A percentile compares a stretch with the other conserved stretches of the same genome.
phyloP scores from a whole-genome alignment of 2,888 invertebrate genomes.

The Octonoba sinensis region DNA sequence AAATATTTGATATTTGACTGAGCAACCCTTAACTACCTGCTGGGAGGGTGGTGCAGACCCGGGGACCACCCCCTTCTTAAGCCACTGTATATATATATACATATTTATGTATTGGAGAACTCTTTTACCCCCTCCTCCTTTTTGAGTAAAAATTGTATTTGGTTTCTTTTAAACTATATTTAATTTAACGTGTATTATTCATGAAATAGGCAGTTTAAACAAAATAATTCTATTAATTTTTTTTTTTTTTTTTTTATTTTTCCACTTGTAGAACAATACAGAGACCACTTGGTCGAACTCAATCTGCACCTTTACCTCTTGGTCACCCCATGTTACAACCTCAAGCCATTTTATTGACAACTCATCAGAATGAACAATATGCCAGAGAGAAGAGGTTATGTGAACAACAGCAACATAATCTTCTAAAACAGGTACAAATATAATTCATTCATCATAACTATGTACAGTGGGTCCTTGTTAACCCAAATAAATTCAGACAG shows the following conservation, averaged over 20 bases:
- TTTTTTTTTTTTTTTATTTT: neutral
- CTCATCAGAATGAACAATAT: constrained; percentile 74
- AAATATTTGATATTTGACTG: too few relatives aligned
- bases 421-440: constrained; percentile 69
- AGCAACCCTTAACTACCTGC: too few relatives aligned
- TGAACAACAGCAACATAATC: constrained; percentile 71
- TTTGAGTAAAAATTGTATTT: too few relatives aligned
- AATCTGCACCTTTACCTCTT: constrained; percentile 91
- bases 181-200: too few relatives aligned
- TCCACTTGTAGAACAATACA: constrained; percentile 73
- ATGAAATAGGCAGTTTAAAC: too few relatives aligned
- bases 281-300: constrained; percentile 89
- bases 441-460: constrained; percentile 67
- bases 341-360: constrained; percentile 70
- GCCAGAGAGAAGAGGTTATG: constrained; percentile 72
- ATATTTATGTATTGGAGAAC: too few relatives aligned
- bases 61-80: too few relatives aligned
- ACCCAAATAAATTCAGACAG: constrained; percentile 1
- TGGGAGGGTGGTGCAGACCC: too few relatives aligned
- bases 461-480: neutral
- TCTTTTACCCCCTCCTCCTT: too few relatives aligned
- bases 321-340: constrained; percentile 85
- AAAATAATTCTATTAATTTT: neutral
- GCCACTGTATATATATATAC: too few relatives aligned
- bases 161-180: too few relatives aligned